Base-by-base conservation (phyloP, 2,113 vertebrate genomes). In the Parus major region DNA sequence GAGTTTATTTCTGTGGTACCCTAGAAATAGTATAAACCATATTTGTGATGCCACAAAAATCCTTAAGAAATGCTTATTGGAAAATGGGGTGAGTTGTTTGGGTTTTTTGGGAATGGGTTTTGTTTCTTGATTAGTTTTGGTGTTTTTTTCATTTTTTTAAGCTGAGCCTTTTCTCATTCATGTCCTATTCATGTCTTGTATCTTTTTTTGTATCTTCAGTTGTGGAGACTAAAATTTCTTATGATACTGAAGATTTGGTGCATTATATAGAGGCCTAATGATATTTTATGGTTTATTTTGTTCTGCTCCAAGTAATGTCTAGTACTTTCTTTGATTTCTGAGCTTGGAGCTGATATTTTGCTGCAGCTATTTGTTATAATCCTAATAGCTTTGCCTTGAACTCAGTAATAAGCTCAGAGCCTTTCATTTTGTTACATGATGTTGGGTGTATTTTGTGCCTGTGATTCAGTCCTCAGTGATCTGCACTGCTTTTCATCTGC, bases 291-390 rank as follows among this genome's bases (percentile, higher is more conserved):
- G 4, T 78, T 88, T 88, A 66, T 88, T 93, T 66, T 72, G 42
- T 83, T 93, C 52, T 0, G 0, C 60, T 95, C 78, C 78, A 79
- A 23, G 42, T 66, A 39, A 85, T 72, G 94, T 89, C 49, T 82
- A 75, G 87, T 81, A 71, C 55, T 81, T 63, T 39, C 69, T 92
- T 92, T 95, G 70, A 47, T 96, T 96, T 87, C 70, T 91, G 73
- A 89, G 73, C 81, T 87, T 44, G 65, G 56, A 68, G 65, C 44
- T 91, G 81, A 20, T 92, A 23, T 56, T 92, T 92, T 85, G 65
- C 65, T 91, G 7, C 39, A 87, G 65, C 65, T 91, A 50, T 94
- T 79, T 87, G 57, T 63, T 86, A 10, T 82, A 87, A 87, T 92
- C 81, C 84, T 31, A 16, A 82, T 52, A 91, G 87, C 81, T 87